Conservation (phyloP, 2,888 invertebrate genomes). For the Hypena proboscidalis region DNA sequence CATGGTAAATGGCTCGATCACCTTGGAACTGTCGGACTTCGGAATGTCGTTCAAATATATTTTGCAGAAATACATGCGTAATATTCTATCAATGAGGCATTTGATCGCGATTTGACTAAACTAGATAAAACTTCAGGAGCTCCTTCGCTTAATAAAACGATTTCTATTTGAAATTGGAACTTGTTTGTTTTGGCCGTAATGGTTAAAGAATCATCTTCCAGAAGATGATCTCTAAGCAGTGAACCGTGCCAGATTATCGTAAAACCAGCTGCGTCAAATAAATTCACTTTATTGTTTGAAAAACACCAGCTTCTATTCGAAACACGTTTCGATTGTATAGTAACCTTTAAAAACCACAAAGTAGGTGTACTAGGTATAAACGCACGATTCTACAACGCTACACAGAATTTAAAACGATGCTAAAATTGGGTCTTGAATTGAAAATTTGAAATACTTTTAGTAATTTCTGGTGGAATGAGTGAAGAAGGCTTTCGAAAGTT, state of each 20-base stretch:
- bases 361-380: slow-evolving; percentile 1
- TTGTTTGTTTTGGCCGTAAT: too few species aligned
- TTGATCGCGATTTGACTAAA: slow-evolving; percentile 6
- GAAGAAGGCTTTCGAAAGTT: too few species aligned
- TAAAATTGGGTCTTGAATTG: neutral
- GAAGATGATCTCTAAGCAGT: too few species aligned
- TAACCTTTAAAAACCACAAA: neutral
- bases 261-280: too few species aligned
- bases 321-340: slow-evolving; percentile 24
- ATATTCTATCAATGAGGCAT: slow-evolving; percentile 24
- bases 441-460: neutral
- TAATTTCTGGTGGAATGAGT: neutral
- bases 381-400: slow-evolving; percentile 12
- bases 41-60: slow-evolving; percentile 48
- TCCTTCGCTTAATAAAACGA: too few species aligned
- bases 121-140: neutral
- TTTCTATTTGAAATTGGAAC: too few species aligned
- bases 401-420: slow-evolving; percentile 9
- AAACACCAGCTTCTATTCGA: slow-evolving; percentile 7
- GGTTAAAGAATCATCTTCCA: too few species aligned
- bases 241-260: too few species aligned
- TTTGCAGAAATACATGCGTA: slow-evolving; percentile 26
- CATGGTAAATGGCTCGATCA: slow-evolving; percentile 49
- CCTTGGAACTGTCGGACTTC: slow-evolving; percentile 39
- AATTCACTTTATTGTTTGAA: too few species aligned